A percentile compares a stretch with the other conserved stretches of the same genome.
These are phyloP conservation scores for Myotis daubentonii DNA, from an alignment of 2,797 vertebrate species.

Conservation along the genomic window DNA sequence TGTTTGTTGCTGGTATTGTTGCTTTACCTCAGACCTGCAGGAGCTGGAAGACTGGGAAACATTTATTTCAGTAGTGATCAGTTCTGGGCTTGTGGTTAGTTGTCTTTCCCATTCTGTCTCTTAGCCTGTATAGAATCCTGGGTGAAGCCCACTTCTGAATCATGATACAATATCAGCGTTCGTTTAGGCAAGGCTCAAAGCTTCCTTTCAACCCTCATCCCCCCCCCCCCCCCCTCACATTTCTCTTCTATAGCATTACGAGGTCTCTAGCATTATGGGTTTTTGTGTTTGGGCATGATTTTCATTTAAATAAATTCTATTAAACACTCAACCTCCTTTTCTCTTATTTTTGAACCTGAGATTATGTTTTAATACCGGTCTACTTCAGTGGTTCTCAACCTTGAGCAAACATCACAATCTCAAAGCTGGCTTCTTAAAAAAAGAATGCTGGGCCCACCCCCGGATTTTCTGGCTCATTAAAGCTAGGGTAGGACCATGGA, in stretches of 20 bases:
- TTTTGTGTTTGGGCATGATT: not conserved
- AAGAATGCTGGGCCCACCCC: fast-evolving
- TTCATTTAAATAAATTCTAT: not conserved
- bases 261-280: not conserved
- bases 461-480: not conserved
- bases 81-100: not conserved
- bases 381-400: not conserved
- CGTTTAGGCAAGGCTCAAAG: not conserved
- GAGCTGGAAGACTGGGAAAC: not conserved
- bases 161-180: not conserved
- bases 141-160: not conserved
- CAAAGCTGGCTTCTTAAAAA: not conserved
- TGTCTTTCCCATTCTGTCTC: not conserved
- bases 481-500: too few relatives aligned
- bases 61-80: not conserved
- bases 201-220: not conserved
- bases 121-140: not conserved
- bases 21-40: not conserved
- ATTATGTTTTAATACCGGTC: not conserved
- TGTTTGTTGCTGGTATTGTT: not conserved
- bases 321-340: not conserved
- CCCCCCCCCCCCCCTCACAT: too few relatives aligned
- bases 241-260: not conserved
- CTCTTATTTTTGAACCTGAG: not conserved
- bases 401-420: not conserved